A percentile compares a stretch with the other conserved stretches of the same genome.
These are phyloP conservation scores for Tiaroga cobitis DNA, from an alignment of 2,797 vertebrate genomes.

Conservation along the genomic window DNA sequence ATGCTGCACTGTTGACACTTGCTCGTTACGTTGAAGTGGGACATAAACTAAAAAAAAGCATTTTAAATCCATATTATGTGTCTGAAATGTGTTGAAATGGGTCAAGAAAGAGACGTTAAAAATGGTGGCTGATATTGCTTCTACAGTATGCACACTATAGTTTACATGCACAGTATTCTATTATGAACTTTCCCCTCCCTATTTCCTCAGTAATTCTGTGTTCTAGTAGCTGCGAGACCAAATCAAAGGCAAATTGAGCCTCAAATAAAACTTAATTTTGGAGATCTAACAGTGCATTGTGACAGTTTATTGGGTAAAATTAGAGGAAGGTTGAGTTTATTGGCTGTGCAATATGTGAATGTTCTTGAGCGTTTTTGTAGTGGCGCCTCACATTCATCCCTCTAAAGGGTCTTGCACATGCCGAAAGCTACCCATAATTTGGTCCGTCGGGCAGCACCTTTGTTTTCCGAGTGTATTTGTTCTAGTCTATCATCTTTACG, in stretches of 20 bases:
- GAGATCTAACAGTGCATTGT: background rate
- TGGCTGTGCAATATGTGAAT: conserved; percentile 15
- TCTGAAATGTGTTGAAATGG: background rate
- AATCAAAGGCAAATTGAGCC: conserved; percentile 6
- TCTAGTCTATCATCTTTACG: background rate
- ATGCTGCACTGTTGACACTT: background rate
- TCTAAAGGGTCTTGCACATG: background rate
- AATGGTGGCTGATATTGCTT: background rate
- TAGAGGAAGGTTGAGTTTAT: conserved; percentile 8
- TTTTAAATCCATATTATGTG: background rate
- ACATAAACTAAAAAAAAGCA: background rate
- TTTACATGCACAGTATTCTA: background rate
- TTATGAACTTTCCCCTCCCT: background rate
- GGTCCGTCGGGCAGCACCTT: background rate
- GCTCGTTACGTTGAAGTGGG: background rate
- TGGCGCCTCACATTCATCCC: background rate
- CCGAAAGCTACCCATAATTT: background rate
- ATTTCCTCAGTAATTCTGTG: background rate
- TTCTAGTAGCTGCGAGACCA: conserved; percentile 1
- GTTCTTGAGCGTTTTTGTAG: background rate
- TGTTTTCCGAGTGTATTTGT: background rate
- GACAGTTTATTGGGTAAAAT: conserved; percentile 28
- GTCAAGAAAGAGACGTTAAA: background rate
- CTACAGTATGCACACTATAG: background rate
- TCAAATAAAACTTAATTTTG: conserved; percentile 27